phyloP scores from a whole-genome alignment of 2,797 vertebrate genomes.

The Onychomys arenicola region DNA sequence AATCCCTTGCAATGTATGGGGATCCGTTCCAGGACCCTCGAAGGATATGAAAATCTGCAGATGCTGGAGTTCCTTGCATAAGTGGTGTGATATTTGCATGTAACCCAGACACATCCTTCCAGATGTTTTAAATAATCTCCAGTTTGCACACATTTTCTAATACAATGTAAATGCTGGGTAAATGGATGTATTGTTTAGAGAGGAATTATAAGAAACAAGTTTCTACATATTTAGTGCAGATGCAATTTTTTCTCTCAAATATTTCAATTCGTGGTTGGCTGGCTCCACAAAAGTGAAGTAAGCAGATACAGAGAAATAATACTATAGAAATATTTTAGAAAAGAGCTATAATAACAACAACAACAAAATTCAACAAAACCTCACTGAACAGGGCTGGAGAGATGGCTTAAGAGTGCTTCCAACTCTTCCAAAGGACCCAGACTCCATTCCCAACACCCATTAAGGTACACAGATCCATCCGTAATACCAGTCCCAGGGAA shows the following conservation, averaged over 20 bases:
- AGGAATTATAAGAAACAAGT: not conserved
- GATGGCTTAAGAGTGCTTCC: not conserved
- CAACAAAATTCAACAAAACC: not conserved
- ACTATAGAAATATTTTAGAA: not conserved
- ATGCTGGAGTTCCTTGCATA: not conserved
- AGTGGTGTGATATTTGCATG: not conserved
- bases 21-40: not conserved
- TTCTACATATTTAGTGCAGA: not conserved
- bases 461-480: not conserved
- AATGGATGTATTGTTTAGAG: not conserved
- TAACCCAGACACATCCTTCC: not conserved
- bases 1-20: not conserved
- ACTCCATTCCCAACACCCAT: not conserved
- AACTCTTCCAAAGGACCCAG: not conserved
- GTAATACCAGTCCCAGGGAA: not conserved
- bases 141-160: not conserved
- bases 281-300: not conserved
- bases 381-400: not conserved
- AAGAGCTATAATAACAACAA: not conserved
- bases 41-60: not conserved
- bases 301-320: not conserved
- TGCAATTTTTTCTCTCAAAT: not conserved
- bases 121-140: not conserved
- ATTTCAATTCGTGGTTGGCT: not conserved
- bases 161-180: not conserved